phyloP scores from a whole-genome alignment of 2,797 vertebrate species.

The Enteromius unitaeniatus region DNA sequence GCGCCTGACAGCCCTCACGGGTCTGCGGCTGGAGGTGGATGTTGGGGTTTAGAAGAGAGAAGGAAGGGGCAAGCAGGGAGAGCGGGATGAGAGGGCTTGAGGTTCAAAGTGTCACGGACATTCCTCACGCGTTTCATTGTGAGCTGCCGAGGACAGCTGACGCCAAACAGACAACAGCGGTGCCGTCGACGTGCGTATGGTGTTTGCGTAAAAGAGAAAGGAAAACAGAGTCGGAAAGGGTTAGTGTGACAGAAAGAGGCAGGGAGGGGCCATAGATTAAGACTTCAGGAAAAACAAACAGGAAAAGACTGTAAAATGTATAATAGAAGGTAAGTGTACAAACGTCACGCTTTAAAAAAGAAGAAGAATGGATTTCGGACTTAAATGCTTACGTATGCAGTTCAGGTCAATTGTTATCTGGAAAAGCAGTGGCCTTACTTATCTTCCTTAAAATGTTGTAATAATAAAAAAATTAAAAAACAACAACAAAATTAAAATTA shows the following conservation, averaged over 20 bases:
- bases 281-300: constrained; percentile 28
- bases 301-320: constrained; percentile 4
- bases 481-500: background rate
- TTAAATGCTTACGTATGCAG: too few species aligned
- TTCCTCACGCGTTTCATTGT: constrained; percentile 76
- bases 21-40: constrained; percentile 34
- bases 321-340: background rate
- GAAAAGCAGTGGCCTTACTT: background rate
- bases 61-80: constrained; percentile 9
- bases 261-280: background rate
- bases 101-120: constrained; percentile 73
- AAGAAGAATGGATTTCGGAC: background rate
- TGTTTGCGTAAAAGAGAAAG: constrained; percentile 37
- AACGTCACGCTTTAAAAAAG: background rate
- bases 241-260: constrained; percentile 15
- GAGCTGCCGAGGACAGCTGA: constrained; percentile 74
- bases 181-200: constrained; percentile 11
- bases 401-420: background rate
- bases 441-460: background rate
- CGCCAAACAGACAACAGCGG: constrained; percentile 32
- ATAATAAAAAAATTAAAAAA: background rate
- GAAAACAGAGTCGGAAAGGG: constrained; percentile 17
- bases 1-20: constrained; percentile 40
- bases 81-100: constrained; percentile 64
- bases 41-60: constrained; percentile 2